These are phyloP conservation scores for Zoanthus sociatus DNA, from an alignment of 92 coral and sea anemone genomes.

Conservation along the genomic window DNA sequence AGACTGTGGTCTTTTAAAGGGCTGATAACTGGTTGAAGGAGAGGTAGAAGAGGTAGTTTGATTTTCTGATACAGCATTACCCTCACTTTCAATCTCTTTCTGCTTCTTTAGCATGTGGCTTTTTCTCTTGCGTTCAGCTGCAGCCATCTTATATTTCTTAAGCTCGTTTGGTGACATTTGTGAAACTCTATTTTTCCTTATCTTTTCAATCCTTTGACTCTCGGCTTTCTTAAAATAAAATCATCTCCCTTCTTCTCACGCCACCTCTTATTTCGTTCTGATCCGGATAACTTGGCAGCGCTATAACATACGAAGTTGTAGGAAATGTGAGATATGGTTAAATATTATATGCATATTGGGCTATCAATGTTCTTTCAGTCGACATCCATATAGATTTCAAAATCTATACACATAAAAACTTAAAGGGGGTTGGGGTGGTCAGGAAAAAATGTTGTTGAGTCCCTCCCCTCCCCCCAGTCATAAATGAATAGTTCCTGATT, in stretches of 20 bases:
- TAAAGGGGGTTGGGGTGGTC: conserved; percentile 18
- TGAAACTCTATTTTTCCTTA: conserved; percentile 58
- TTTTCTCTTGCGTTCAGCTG: conserved; percentile 55
- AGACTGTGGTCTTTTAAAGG: conserved; percentile 65
- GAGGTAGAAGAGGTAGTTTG: conserved; percentile 46
- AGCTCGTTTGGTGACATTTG: conserved; percentile 56
- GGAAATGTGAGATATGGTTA: conserved; percentile 9
- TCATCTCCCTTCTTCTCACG: conserved; percentile 48
- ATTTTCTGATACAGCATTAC: conserved; percentile 27
- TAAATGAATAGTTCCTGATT: conserved; percentile 27
- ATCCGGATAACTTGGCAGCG: conserved; percentile 45
- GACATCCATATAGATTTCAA: conserved; percentile 20
- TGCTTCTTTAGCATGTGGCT: conserved; percentile 56
- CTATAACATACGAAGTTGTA: conserved; percentile 45
- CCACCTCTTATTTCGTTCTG: conserved; percentile 60
- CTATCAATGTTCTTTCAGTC: conserved; percentile 20
- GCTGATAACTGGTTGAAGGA: conserved; percentile 63
- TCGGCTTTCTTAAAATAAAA: conserved; percentile 54
- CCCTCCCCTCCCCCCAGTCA: conserved; percentile 6
- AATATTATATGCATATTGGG: conserved; percentile 26
- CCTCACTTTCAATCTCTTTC: conserved; percentile 50
- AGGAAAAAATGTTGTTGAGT: conserved; percentile 21
- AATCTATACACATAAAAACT: conserved; percentile 13
- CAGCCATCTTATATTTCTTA: conserved; percentile 56
- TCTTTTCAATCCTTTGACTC: conserved; percentile 55